These are phyloP conservation scores for Lamellibrachia satsuma DNA, from an alignment of 2,888 invertebrate genomes.

Conservation along the genomic window DNA sequence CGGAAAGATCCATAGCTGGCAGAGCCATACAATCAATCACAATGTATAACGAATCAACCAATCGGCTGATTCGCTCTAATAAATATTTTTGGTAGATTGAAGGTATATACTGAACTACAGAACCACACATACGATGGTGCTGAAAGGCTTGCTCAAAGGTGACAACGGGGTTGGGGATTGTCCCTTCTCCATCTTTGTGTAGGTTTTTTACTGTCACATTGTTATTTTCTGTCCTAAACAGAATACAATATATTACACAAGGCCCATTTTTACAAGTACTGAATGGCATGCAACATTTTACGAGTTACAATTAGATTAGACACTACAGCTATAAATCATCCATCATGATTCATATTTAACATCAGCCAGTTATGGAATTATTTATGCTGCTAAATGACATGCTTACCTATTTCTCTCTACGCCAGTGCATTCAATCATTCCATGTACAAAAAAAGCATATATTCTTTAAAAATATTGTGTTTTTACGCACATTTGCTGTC, in stretches of 20 bases:
- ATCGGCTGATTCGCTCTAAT: too few relatives aligned
- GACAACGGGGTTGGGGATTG: constrained; percentile 79
- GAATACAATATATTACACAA: constrained; percentile 5
- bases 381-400: too few relatives aligned
- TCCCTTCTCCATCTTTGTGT: constrained; percentile 45
- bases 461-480: too few relatives aligned
- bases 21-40: too few relatives aligned
- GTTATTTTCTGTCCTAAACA: constrained; percentile 60
- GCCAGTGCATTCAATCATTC: too few relatives aligned
- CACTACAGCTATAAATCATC: neutral
- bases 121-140: constrained; percentile 71
- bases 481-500: too few relatives aligned
- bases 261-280: neutral
- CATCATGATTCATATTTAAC: neutral
- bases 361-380: neutral
- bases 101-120: neutral
- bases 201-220: constrained; percentile 74
- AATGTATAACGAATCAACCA: too few relatives aligned
- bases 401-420: too few relatives aligned
- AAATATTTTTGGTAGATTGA: neutral
- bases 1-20: too few relatives aligned
- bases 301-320: neutral
- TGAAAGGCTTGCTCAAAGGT: constrained; percentile 86
- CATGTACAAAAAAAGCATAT: too few relatives aligned
- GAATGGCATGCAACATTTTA: neutral